Conservation (phyloP, 2,113 vertebrate species). For the Tragelaphus buxtoni region DNA sequence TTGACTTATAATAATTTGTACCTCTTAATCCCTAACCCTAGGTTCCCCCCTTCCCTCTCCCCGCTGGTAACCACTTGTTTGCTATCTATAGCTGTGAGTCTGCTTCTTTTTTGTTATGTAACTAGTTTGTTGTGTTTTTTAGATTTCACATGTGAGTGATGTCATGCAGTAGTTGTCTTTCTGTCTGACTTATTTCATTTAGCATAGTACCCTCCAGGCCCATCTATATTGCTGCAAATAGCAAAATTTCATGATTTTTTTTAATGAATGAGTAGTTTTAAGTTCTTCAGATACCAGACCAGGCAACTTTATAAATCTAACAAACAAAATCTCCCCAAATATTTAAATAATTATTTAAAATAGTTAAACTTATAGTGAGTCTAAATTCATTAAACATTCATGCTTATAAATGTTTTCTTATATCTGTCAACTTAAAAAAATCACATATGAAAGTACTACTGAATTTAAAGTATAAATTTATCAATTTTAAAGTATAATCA, state of each 20-base stretch:
- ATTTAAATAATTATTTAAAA: slow-evolving; percentile 3
- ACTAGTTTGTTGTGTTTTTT: neutral
- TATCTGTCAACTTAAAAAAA: neutral
- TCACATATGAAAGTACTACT: neutral
- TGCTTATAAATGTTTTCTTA: slow-evolving; percentile 2
- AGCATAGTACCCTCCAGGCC: neutral
- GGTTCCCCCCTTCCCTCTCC: neutral
- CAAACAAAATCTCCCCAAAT: neutral
- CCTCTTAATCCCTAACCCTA: neutral
- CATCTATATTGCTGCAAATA: neutral
- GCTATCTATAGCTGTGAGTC: neutral
- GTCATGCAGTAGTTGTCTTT: neutral
- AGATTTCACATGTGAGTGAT: neutral
- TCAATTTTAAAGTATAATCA: slow-evolving; percentile 28
- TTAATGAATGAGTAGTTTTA: neutral
- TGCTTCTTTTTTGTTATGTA: neutral
- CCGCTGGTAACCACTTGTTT: neutral
- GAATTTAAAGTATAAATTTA: neutral
- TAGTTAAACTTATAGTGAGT: neutral
- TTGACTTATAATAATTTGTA: neutral
- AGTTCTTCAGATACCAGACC: neutral
- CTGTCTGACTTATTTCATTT: neutral
- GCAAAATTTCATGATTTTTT: neutral
- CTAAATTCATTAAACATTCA: neutral
- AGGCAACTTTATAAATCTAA: neutral